Evolutionary conservation across 1,140 invertebrate species (phyloP), one percentile per base, ranked within the genome.

Genomic region (Zaprionus vittiger): DNA sequence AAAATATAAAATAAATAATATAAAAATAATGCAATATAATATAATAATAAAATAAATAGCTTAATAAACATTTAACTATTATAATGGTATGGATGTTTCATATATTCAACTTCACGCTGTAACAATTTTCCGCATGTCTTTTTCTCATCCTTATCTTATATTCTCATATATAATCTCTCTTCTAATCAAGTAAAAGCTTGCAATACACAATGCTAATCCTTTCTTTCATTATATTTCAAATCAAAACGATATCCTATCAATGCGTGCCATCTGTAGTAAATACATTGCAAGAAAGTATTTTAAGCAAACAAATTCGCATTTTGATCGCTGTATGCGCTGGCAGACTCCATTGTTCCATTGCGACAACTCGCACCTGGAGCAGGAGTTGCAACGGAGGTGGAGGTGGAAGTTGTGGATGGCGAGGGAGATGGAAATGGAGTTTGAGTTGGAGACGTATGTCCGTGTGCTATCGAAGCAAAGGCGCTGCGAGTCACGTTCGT

Each of bases 401-500:
- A 34, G 31, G 0, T 11, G 9, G 31, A 11, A 34, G 7, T 31
- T 31, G 26, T 6, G 26, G 26, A 28, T 28, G 28, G 28, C 28
- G 28, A 31, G 31, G 31, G 31, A 15, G 47, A 1, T 49, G n/a
- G 47, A 49, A 47, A 17, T 69, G 47, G 26, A 61, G 37, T 4
- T 22, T 9, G 52, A 34, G 66, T 41, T 63, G 38, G 54, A 73
- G 72, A 65, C 71, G 57, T 79, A 63, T 73, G 64, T 54, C 41
- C 12, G 34, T 64, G 64, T 65, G 70, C 56, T 84, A 74, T 75
- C 68, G 63, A 79, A 69, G 47, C 55, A 52, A 56, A 66, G 77
- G 65, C 73, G 24, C 65, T 69, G 60, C 31, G 52, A 90, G 85
- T 90, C 85, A 90, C 85, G 85, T 90, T 85, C 85, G 65, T 41